Evolutionary conservation across 2,888 invertebrate genomes (phyloP), one percentile per base, ranked within the genome.

Genomic region (Xestia sexstrigata): DNA sequence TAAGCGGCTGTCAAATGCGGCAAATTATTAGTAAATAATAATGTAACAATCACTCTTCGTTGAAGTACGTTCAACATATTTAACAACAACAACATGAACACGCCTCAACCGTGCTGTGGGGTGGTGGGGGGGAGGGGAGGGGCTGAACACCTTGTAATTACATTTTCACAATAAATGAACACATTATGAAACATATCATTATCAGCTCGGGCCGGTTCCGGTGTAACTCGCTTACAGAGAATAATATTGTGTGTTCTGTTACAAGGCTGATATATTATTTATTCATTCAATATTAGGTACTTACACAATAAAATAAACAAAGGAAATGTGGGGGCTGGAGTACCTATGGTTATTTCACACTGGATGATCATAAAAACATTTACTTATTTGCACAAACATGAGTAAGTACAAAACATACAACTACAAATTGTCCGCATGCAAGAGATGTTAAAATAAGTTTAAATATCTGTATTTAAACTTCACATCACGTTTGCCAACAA

Each of bases 151-250:
- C 49, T 70, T 74, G 66, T 60, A 39, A 66, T 80, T 70, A 80
- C 66, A 26, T 70, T 74, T 66, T 52, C 74, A 81, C 70, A 70
- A 79, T 70, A 73, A 79, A 73, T 35, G 49, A 73, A n/a, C 23
- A 20, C 42, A 65, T 79, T 58, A 45, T 30, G 39, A 65, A 55
- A 39, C 60, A 23, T 60, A 30, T 76, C 75, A 49, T 49, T 39
- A 75, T 26, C 73, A 49, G 49, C 49, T 47, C 60, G 11, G 47
- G 17, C 47, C 26, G 17, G 26, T 17, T 60, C 26, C 45, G 17
- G 26, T 47, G 26, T 0, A 15, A 72, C 45, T 26, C 47, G 1
- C 45, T 60, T 4, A 30, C n/a, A 8, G 20, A 9, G 55, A 15
- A 52, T 13, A 17, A 42, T n/a, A 11, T 5, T 47, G 26, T 58